Base-by-base conservation (phyloP, 2,888 invertebrate genomes). In the Liodrosophila aerea region DNA sequence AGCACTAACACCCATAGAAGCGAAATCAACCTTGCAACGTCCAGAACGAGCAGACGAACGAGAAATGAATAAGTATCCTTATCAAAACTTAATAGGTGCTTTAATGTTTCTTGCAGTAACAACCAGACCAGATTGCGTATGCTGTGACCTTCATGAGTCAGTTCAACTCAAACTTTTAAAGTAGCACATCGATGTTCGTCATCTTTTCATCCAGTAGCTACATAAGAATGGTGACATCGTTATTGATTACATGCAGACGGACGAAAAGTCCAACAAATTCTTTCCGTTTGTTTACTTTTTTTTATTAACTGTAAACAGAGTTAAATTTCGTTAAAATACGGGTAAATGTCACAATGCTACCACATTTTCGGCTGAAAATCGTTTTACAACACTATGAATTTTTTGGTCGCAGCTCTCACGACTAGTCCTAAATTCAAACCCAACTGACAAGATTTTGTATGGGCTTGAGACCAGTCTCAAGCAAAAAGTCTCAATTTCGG, bases 21-120 rank as follows among this genome's bases (percentile, higher is more conserved):
- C 43, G 13, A 44, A 44, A 16, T 31, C 9, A 0, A 16, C 8
- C 0, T 13, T 41, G 27, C n/a, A 29, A 4, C 27, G 41, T 7
- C 8, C 33, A 33, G 11, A 33, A 3, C 3, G 22, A 22, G 22
- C 4, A 3, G 7, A 4, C 8, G 12, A 12, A 34, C 1, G 13
- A 13, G 2, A 34, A 34, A 34, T 34, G 8, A 34, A 34, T 12
- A 34, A 12, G 13, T 34, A 34, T 34, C 13, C 34, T 7, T 13
- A 13, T 12, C 34, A 34, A 12, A 34, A 12, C 2, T 13, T 34
- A 34, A 34, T 34, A 1, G 34, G 13, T 13, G 12, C 34, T 5
- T 12, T 13, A 34, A 34, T 34, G 34, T 34, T 34, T 34, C 34
- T 13, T 34, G 5, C 13, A 34, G 34, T 34, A 7, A 34, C 34